Evolutionary conservation across 2,113 vertebrate genomes (phyloP).

Genomic region (Cyprichromis sp.): DNA sequence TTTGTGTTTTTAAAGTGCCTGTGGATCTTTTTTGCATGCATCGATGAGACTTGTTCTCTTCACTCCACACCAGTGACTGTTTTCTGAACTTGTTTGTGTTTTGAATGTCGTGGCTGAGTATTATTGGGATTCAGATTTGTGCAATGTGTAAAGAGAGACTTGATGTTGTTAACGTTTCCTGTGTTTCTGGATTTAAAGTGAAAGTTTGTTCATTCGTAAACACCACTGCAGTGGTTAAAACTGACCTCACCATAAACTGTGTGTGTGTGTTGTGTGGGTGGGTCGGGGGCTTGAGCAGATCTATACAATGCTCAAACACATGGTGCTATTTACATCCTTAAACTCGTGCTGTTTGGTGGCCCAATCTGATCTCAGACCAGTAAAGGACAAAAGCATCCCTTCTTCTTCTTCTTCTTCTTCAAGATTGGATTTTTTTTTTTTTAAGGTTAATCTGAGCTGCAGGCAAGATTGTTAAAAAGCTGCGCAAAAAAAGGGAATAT

Average conservation of each 20-base stretch:
- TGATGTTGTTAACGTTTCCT: background rate
- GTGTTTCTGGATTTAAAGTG: background rate
- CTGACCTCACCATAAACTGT: background rate
- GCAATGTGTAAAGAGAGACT: background rate
- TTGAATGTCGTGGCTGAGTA: background rate
- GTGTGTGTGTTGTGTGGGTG: background rate
- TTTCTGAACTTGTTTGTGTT: background rate
- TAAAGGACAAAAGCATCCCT: background rate
- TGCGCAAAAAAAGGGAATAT: background rate
- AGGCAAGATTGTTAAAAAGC: background rate
- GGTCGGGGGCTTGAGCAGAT: background rate
- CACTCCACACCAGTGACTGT: background rate
- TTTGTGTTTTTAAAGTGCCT: background rate
- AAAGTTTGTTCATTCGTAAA: background rate
- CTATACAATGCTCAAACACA: background rate
- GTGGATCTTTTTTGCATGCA: background rate
- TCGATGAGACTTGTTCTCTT: background rate
- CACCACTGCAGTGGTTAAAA: background rate
- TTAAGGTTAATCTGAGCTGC: background rate
- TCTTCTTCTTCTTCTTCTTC: fast-evolving
- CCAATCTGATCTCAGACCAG: background rate
- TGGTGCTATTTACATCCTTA: background rate
- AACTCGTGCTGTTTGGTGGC: background rate
- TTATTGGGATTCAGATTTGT: background rate
- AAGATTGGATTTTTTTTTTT: too few species aligned